These are phyloP conservation scores for Alectura lathami DNA, from an alignment of 2,113 vertebrate genomes.

Conservation along the genomic window DNA sequence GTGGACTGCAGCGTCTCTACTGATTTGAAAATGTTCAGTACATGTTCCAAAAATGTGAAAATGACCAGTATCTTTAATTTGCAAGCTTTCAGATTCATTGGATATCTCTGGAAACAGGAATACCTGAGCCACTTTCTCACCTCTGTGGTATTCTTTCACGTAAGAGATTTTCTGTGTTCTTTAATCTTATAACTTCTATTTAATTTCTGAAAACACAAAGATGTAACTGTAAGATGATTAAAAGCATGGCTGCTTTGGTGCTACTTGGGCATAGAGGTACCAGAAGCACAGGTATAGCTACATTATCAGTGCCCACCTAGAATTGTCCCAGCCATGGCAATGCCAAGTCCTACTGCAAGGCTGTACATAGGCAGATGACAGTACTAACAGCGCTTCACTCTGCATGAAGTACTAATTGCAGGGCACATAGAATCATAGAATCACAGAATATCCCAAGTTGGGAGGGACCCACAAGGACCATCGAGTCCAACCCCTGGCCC, in stretches of 20 bases:
- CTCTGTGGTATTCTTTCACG: background rate
- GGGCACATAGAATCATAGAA: too few relatives aligned
- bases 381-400: background rate
- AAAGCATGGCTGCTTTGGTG: background rate
- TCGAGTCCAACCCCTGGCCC: too few relatives aligned
- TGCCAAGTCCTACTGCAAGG: accelerated
- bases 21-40: too few relatives aligned
- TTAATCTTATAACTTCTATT: background rate
- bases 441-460: too few relatives aligned
- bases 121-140: background rate
- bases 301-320: background rate
- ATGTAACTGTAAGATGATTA: background rate
- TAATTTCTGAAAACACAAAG: background rate
- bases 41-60: too few relatives aligned
- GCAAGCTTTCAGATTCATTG: background rate
- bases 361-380: background rate
- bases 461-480: too few relatives aligned
- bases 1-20: background rate
- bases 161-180: background rate
- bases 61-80: background rate
- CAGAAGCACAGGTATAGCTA: background rate
- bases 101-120: background rate
- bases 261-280: background rate
- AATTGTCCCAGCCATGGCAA: background rate
- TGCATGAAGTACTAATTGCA: background rate